Evolutionary conservation across 92 coral and sea anemone genomes (phyloP).

Genomic region (Epizoanthus stellaris): DNA sequence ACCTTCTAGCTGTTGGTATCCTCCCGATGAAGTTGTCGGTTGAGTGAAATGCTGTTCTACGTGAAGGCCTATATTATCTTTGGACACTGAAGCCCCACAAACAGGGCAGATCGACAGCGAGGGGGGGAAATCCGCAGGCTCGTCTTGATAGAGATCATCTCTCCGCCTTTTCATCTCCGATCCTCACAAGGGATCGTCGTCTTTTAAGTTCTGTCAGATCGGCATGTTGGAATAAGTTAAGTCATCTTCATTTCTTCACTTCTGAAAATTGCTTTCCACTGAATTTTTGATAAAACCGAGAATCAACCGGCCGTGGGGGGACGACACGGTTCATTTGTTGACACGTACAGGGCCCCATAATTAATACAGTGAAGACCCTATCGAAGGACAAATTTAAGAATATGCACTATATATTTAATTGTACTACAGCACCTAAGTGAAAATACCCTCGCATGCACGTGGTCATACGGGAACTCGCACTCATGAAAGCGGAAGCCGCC

Average conservation of each 20-base stretch:
- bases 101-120: conserved; percentile 92
- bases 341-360: conserved; percentile 22
- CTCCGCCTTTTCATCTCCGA: conserved; percentile 85
- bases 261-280: neutral
- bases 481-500: conserved; percentile 32
- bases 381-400: conserved; percentile 4
- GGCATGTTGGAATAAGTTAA: conserved; percentile 7
- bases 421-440: neutral
- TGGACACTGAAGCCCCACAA: conserved; percentile 85
- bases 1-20: conserved; percentile 77
- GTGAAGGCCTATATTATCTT: conserved; percentile 82
- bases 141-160: conserved; percentile 76
- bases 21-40: conserved; percentile 66
- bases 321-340: conserved; percentile 46
- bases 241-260: neutral
- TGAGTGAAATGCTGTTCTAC: conserved; percentile 91
- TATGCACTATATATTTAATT: neutral
- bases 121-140: conserved; percentile 70
- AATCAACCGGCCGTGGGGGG: conserved; percentile 22
- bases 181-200: neutral
- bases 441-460: conserved; percentile 16
- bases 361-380: neutral
- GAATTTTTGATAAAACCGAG: neutral
- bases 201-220: conserved; percentile 4
- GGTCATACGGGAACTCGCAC: conserved; percentile 73